These are phyloP conservation scores for Andrena chrysosceles DNA, from an alignment of 2,888 invertebrate species.

Conservation along the genomic window DNA sequence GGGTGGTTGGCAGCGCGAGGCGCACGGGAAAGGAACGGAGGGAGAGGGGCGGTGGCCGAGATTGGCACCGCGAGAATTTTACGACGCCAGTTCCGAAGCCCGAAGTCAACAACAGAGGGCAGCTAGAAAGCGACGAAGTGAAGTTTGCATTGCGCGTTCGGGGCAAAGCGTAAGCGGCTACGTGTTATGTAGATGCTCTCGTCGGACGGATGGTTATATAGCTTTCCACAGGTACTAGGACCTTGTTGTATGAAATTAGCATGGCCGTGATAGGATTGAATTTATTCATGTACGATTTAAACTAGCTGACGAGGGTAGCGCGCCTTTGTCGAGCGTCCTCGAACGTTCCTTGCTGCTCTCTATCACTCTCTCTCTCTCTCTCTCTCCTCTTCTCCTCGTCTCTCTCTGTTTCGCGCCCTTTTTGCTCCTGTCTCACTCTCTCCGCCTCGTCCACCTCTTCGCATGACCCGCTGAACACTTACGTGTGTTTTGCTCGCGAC, in stretches of 20 bases:
- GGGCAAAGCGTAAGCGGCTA: conserved; percentile 64
- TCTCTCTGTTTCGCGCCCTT: neutral
- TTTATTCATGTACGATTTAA: conserved; percentile 81
- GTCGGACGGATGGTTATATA: conserved; percentile 60
- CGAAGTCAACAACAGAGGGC: conserved; percentile 27
- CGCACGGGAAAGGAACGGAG: conserved; percentile 12
- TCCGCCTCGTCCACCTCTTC: conserved; percentile 27
- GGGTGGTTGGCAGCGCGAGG: conserved; percentile 15
- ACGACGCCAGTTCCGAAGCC: conserved; percentile 56
- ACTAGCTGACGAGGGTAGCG: conserved; percentile 73
- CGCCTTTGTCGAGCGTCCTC: conserved; percentile 67
- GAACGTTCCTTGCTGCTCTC: conserved; percentile 36
- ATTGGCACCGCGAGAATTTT: conserved; percentile 49
- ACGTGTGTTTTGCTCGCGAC: conserved; percentile 47
- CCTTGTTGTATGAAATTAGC: conserved; percentile 78
- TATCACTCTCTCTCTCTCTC: conserved; percentile 24
- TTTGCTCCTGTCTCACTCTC: neutral
- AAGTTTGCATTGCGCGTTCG: conserved; percentile 48
- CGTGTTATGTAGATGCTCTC: conserved; percentile 75
- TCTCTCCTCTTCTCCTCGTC: neutral
- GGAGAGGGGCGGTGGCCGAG: neutral
- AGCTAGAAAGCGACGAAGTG: conserved; percentile 34
- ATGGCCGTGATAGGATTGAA: conserved; percentile 78
- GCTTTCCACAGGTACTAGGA: conserved; percentile 67
- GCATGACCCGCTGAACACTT: conserved; percentile 15